These are phyloP conservation scores for Melieria omissa DNA, from an alignment of 2,888 invertebrate species.

Conservation along the genomic window DNA sequence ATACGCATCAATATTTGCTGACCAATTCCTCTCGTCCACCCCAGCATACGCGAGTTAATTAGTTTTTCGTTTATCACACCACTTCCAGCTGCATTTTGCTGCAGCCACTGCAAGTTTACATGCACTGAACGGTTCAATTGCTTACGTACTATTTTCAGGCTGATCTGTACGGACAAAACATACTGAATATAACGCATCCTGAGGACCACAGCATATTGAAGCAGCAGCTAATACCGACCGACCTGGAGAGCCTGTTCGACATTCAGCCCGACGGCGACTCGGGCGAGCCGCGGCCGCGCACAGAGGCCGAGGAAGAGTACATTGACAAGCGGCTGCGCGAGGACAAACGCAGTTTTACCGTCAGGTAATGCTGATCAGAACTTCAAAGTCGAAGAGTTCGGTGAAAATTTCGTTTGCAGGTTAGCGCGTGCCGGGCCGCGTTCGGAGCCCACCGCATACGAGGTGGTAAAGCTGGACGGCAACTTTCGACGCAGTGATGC, in stretches of 20 bases:
- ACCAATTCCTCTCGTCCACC: too few relatives aligned
- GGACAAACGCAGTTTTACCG: slow-evolving; percentile 70
- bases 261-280: slow-evolving; percentile 68
- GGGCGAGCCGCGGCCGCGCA: slow-evolving; percentile 70
- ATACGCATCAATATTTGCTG: neutral
- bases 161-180: slow-evolving; percentile 83
- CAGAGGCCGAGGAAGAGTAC: slow-evolving; percentile 62
- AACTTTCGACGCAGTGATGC: slow-evolving; percentile 71
- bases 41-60: too few relatives aligned
- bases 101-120: neutral
- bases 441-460: slow-evolving; percentile 78
- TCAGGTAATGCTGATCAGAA: slow-evolving; percentile 61
- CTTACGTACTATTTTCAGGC: slow-evolving; percentile 69
- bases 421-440: slow-evolving; percentile 77
- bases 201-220: slow-evolving; percentile 80
- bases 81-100: neutral
- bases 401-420: slow-evolving; percentile 47
- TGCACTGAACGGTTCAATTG: too few relatives aligned
- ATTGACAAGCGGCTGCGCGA: slow-evolving; percentile 65
- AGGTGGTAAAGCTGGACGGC: slow-evolving; percentile 77
- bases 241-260: slow-evolving; percentile 65
- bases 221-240: slow-evolving; percentile 72
- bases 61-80: neutral
- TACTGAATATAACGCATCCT: slow-evolving; percentile 84
- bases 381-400: neutral